phyloP scores from a whole-genome alignment of 1,140 invertebrate species.

The Theocolax elegans region DNA sequence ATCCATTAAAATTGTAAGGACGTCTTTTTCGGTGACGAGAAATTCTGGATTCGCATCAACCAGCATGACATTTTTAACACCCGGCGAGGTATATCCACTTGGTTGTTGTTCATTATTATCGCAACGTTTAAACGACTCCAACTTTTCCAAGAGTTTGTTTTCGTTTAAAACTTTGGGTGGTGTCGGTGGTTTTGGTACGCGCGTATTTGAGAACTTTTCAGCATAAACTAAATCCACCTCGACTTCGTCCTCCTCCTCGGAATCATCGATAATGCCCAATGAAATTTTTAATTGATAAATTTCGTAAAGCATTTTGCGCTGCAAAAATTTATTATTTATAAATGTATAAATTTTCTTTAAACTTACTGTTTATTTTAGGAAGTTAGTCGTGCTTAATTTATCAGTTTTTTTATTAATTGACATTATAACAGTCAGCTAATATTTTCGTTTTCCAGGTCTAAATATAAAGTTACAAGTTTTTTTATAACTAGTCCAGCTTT shows the following conservation, averaged over 20 bases:
- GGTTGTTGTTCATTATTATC: conserved; percentile 27
- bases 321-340: background rate
- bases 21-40: conserved; percentile 54
- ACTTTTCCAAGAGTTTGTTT: conserved; percentile 54
- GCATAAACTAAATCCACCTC: conserved; percentile 46
- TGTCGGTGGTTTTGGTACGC: conserved; percentile 53
- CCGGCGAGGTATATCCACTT: conserved; percentile 23
- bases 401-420: too few relatives aligned
- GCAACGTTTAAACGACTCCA: conserved; percentile 46
- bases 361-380: too few relatives aligned
- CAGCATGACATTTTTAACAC: conserved; percentile 49
- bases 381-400: too few relatives aligned
- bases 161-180: conserved; percentile 57
- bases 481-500: too few relatives aligned
- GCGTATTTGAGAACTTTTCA: conserved; percentile 40
- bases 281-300: conserved; percentile 63
- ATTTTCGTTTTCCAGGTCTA: too few relatives aligned
- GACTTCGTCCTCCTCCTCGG: conserved; percentile 45
- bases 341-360: too few relatives aligned
- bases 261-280: conserved; percentile 58
- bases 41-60: conserved; percentile 60
- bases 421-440: too few relatives aligned
- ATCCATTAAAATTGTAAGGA: conserved; percentile 58
- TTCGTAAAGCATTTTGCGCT: conserved; percentile 65
- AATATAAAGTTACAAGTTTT: too few relatives aligned